Conservation (phyloP, 2,113 vertebrate species). For the Colinus virginianus region DNA sequence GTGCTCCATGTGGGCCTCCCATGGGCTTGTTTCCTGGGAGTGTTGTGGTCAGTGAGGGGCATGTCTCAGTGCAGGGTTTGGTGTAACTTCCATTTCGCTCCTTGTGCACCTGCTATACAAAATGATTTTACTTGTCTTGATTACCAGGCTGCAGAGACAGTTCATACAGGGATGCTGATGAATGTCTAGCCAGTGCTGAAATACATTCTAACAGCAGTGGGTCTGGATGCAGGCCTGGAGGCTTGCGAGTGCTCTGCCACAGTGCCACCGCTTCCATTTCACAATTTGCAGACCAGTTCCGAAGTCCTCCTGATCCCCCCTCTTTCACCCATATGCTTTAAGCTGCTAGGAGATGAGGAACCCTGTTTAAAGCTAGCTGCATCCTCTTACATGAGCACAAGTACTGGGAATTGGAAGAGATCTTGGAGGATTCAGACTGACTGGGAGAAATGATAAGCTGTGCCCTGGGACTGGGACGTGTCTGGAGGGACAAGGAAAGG, state of each 20-base stretch:
- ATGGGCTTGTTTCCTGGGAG: background rate
- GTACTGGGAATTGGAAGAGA: background rate
- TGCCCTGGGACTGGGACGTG: background rate
- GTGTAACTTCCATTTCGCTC: background rate
- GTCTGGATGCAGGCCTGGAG: background rate
- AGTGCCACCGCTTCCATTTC: background rate
- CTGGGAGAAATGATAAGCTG: background rate
- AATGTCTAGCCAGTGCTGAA: background rate
- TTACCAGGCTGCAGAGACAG: background rate
- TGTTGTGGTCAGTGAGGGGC: background rate
- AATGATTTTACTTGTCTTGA: background rate
- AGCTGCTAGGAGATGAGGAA: background rate
- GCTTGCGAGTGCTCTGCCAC: background rate
- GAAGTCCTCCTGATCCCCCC: background rate
- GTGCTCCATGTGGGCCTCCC: background rate
- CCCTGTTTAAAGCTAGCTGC: background rate
- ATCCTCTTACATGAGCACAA: background rate
- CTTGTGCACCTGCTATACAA: background rate
- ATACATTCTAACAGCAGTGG: background rate
- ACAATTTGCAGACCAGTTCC: background rate
- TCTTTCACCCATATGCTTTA: conserved; percentile 20
- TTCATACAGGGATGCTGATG: background rate
- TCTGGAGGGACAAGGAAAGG: background rate
- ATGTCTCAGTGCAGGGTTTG: background rate
- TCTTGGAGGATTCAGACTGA: background rate